phyloP scores from a whole-genome alignment of 1,140 invertebrate genomes.

The Prorops nasuta region DNA sequence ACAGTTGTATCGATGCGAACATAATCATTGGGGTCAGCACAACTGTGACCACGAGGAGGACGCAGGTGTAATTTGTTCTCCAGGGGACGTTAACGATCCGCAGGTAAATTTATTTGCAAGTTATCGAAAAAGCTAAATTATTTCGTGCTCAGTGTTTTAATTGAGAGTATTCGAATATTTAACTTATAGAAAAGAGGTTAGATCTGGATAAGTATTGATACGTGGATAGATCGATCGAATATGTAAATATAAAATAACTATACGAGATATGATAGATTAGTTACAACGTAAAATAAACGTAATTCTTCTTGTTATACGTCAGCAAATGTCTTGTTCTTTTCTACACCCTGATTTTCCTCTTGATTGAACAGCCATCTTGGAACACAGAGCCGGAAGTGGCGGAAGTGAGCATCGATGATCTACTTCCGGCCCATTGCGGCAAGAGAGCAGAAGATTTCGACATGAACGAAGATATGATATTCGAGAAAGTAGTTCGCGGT shows the following conservation, averaged over 20 bases:
- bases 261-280: too few relatives aligned
- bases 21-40: constrained; percentile 67
- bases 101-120: constrained; percentile 48
- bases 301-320: too few relatives aligned
- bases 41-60: constrained; percentile 78
- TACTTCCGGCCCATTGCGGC: constrained; percentile 56
- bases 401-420: constrained; percentile 38
- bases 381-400: constrained; percentile 12
- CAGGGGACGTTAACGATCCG: constrained; percentile 29
- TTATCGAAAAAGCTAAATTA: constrained; percentile 5
- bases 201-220: too few relatives aligned
- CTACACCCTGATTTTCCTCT: constrained; percentile 23
- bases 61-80: constrained; percentile 65
- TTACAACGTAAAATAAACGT: too few relatives aligned
- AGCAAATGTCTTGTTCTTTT: constrained; percentile 23
- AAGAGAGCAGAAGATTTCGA: constrained; percentile 53
- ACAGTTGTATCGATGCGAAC: constrained; percentile 62
- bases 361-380: constrained; percentile 21
- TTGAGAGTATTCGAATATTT: constrained; percentile 17
- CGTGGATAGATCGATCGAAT: too few relatives aligned
- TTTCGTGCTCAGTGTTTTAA: constrained; percentile 12
- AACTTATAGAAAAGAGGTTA: constrained; percentile 3
- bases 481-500: constrained; percentile 59
- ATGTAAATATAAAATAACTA: too few relatives aligned
- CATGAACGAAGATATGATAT: constrained; percentile 49